phyloP scores from a whole-genome alignment of 2,888 invertebrate species.

The Octodonta nipae region DNA sequence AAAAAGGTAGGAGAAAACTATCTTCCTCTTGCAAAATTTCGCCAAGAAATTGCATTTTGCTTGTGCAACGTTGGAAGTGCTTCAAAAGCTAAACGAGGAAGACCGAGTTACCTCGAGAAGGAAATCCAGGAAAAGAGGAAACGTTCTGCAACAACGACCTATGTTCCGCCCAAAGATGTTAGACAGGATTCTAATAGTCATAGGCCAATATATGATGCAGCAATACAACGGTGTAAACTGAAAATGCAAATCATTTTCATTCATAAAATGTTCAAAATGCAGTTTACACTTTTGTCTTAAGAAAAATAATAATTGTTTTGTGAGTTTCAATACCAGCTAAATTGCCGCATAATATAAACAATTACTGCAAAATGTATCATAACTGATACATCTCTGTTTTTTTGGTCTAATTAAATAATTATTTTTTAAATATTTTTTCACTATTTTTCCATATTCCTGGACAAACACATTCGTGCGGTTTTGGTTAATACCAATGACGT shows the following conservation, averaged over 20 bases:
- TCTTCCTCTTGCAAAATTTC: constrained; percentile 4
- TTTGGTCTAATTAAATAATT: not conserved
- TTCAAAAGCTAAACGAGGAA: not conserved
- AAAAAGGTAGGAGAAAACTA: constrained; percentile 4
- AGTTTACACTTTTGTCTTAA: constrained; percentile 5
- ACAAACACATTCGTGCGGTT: too few relatives aligned
- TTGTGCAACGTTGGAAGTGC: not conserved
- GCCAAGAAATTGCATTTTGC: not conserved
- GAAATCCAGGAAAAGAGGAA: not conserved
- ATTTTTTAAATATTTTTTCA: too few relatives aligned
- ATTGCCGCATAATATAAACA: not conserved
- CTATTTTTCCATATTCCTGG: not conserved
- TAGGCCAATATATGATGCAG: constrained; percentile 5
- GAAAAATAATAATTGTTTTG: constrained; percentile 7
- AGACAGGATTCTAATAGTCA: not conserved
- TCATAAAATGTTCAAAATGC: constrained; percentile 7
- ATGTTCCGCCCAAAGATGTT: not conserved
- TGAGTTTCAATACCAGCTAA: constrained; percentile 4
- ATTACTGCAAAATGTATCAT: not conserved
- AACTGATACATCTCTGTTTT: not conserved
- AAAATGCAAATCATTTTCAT: constrained; percentile 4
- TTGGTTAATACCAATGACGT: too few relatives aligned
- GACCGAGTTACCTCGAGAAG: not conserved
- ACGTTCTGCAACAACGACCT: not conserved
- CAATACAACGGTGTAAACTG: constrained; percentile 2